A percentile compares a stretch with the other conserved stretches of the same genome.
These are phyloP conservation scores for Acrocyrtus sp. DNA, from an alignment of 2,888 invertebrate genomes.

Conservation along the genomic window DNA sequence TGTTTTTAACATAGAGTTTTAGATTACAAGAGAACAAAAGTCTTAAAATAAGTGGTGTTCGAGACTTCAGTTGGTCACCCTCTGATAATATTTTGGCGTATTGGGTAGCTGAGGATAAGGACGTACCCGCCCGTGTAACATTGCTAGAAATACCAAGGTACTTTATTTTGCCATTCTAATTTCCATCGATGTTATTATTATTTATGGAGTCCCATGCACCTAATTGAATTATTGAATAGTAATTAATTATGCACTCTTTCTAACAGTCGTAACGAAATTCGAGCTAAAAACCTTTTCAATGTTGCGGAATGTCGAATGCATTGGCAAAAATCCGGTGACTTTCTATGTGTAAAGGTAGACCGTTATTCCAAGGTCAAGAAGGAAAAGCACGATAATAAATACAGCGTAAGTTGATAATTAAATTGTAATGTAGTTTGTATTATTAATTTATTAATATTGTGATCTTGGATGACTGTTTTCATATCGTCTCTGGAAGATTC, in stretches of 20 bases:
- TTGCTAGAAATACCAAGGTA: slow-evolving; percentile 89
- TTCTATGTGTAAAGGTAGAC: slow-evolving; percentile 95
- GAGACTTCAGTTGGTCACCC: slow-evolving; percentile 98
- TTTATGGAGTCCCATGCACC: neutral
- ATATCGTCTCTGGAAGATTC: neutral
- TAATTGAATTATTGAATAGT: too few species aligned
- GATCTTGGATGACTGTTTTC: neutral
- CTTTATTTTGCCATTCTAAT: slow-evolving; percentile 52
- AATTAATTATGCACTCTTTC: slow-evolving; percentile 19
- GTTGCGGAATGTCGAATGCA: slow-evolving; percentile 98
- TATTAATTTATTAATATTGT: neutral
- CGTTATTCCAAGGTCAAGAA: slow-evolving; percentile 90
- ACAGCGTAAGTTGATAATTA: slow-evolving; percentile 72
- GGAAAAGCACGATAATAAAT: slow-evolving; percentile 93
- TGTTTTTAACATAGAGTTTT: slow-evolving; percentile 75
- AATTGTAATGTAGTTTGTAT: neutral
- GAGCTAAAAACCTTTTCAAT: slow-evolving; percentile 96
- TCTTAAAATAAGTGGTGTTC: slow-evolving; percentile 87
- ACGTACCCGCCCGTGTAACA: slow-evolving; percentile 94
- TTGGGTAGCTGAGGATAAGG: slow-evolving; percentile 98
- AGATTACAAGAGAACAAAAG: slow-evolving; percentile 94
- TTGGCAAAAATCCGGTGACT: slow-evolving; percentile 99
- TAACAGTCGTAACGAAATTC: slow-evolving; percentile 78
- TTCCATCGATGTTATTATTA: neutral
- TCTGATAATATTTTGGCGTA: slow-evolving; percentile 96